A percentile compares a stretch with the other conserved stretches of the same genome.
These are phyloP conservation scores for Slavum lentiscoides DNA, from an alignment of 2,888 invertebrate species.

Conservation along the genomic window DNA sequence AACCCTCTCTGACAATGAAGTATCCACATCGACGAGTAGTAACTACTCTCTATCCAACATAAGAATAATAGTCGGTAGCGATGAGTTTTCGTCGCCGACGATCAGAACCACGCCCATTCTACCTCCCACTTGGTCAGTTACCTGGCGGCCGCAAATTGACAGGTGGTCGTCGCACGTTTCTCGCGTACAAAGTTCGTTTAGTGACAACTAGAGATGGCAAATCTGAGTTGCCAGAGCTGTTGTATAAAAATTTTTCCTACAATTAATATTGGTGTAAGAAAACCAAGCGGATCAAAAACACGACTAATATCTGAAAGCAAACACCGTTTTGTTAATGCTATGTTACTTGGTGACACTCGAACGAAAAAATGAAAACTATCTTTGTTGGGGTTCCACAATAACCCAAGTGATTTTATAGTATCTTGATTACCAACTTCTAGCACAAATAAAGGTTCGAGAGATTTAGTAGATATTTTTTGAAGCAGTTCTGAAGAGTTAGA, in stretches of 20 bases:
- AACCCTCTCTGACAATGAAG: too few relatives aligned
- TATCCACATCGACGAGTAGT: too few relatives aligned
- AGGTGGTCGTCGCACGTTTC: too few relatives aligned
- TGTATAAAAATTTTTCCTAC: not conserved
- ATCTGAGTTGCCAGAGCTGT: not conserved
- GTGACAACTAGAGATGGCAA: too few relatives aligned
- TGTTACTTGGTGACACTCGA: not conserved
- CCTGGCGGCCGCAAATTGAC: too few relatives aligned
- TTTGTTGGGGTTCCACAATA: conserved; percentile 54
- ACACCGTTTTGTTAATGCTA: not conserved
- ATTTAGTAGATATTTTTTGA: not conserved
- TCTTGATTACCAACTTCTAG: not conserved
- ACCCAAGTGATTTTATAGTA: conserved; percentile 53
- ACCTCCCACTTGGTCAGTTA: too few relatives aligned
- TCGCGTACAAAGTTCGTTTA: too few relatives aligned
- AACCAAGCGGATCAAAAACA: not conserved
- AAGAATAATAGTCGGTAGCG: too few relatives aligned
- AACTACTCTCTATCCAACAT: too few relatives aligned
- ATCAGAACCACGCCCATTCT: too few relatives aligned
- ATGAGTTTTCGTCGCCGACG: too few relatives aligned
- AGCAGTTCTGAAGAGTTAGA: not conserved
- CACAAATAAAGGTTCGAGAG: not conserved
- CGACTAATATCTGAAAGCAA: not conserved
- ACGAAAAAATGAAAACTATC: conserved; percentile 54
- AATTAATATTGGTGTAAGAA: not conserved